Percentiles rank a stretch among this genome's conserved stretches.
Conservation (phyloP, 2,888 invertebrate genomes). For the Melipona bicolor region DNA sequence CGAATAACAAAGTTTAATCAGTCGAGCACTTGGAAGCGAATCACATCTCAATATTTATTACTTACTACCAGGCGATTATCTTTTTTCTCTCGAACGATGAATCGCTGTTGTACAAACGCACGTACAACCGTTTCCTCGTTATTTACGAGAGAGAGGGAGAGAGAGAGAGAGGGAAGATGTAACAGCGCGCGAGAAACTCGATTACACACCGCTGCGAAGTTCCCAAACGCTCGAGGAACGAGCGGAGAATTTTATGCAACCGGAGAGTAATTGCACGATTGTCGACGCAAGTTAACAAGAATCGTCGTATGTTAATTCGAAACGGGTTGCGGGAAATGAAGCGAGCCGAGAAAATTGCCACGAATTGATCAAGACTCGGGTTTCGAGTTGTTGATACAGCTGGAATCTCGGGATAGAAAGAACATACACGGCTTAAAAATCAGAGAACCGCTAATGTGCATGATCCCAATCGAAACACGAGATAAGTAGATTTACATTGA, state of each 20-base stretch:
- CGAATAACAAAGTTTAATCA: constrained; percentile 7
- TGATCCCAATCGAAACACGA: too few relatives aligned
- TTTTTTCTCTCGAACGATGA: not conserved
- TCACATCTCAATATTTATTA: not conserved
- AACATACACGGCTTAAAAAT: too few relatives aligned
- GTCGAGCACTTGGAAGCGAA: not conserved
- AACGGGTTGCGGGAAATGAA: too few relatives aligned
- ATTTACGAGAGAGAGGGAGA: not conserved
- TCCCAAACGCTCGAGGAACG: not conserved
- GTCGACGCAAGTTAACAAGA: not conserved
- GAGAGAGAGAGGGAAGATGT: not conserved
- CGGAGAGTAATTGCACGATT: constrained; percentile 2
- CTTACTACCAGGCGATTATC: not conserved
- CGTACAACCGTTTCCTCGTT: not conserved
- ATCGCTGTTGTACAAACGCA: not conserved
- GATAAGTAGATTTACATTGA: too few relatives aligned
- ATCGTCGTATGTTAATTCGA: too few relatives aligned
- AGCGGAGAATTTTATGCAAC: not conserved
- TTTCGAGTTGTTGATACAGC: too few relatives aligned
- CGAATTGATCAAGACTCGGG: too few relatives aligned
- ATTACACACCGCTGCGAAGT: not conserved
- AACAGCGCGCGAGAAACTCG: not conserved
- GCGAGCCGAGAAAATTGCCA: too few relatives aligned
- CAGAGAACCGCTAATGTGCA: too few relatives aligned
- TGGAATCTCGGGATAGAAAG: too few relatives aligned